A percentile compares a stretch with the other conserved stretches of the same genome.
Conservation (phyloP, 2,797 vertebrate genomes). For the Toxotes lorentzi region DNA sequence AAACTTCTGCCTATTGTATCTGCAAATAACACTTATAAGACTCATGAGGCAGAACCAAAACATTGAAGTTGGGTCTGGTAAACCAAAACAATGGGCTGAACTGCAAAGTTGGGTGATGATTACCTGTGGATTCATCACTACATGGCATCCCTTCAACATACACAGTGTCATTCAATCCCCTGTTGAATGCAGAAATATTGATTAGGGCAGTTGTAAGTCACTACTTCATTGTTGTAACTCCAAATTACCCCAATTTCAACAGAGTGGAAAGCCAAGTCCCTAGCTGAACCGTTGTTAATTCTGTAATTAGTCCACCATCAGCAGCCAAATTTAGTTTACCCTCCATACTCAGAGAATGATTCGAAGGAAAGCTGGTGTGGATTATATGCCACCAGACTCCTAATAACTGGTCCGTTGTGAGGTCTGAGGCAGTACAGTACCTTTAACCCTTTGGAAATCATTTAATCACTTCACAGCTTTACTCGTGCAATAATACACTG, state of each 20-base stretch:
- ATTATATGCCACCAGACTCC: constrained; percentile 40
- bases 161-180: background rate
- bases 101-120: background rate
- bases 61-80: background rate
- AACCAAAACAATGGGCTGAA: background rate
- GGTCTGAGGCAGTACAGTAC: constrained; percentile 4
- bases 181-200: background rate
- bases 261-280: constrained; percentile 18
- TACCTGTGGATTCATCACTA: background rate
- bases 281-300: constrained; percentile 9
- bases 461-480: constrained; percentile 33
- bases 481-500: constrained; percentile 31
- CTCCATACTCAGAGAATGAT: constrained; percentile 32
- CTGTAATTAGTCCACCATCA: constrained; percentile 31
- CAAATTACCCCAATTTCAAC: background rate
- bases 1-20: background rate
- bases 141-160: background rate
- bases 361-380: constrained; percentile 36
- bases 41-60: background rate
- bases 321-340: constrained; percentile 36
- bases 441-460: constrained; percentile 26
- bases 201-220: background rate
- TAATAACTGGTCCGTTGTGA: constrained; percentile 35
- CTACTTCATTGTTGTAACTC: background rate
- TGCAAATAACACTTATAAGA: background rate